phyloP scores from a whole-genome alignment of 2,797 vertebrate genomes.

The Pseudochaenichthys georgianus region DNA sequence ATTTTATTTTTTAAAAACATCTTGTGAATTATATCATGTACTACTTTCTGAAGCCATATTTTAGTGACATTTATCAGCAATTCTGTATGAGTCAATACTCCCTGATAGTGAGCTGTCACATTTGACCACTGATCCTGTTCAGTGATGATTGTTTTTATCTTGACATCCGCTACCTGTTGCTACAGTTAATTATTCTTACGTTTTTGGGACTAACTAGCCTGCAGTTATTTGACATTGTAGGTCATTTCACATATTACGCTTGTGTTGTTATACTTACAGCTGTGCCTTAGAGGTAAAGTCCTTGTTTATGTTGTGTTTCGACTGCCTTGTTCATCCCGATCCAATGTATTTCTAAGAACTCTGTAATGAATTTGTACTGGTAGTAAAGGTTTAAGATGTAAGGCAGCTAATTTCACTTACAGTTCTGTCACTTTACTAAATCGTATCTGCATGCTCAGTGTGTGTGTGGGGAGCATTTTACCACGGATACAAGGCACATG shows the following conservation, averaged over 20 bases:
- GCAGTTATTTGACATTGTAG: neutral
- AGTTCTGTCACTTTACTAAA: slow-evolving; percentile 35
- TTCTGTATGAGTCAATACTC: neutral
- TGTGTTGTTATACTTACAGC: neutral
- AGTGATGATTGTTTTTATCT: neutral
- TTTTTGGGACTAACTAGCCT: neutral
- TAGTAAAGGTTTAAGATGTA: slow-evolving; percentile 18
- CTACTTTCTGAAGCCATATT: neutral
- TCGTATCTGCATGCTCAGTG: slow-evolving; percentile 29
- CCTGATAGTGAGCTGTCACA: slow-evolving; percentile 9
- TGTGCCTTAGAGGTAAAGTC: neutral
- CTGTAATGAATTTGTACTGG: neutral
- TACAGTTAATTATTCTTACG: neutral
- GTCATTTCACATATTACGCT: neutral
- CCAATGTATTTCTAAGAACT: neutral
- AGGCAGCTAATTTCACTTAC: slow-evolving; percentile 28
- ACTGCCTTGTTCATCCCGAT: neutral
- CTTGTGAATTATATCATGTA: neutral
- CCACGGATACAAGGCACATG: slow-evolving; percentile 77
- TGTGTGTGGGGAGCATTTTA: slow-evolving; percentile 43
- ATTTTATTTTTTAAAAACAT: neutral
- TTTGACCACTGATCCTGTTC: neutral
- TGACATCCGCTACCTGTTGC: neutral
- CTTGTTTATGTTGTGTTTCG: neutral
- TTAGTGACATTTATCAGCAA: neutral